Evolutionary conservation across 2,797 vertebrate species (phyloP).

Genomic region (Tragopan temminckii): DNA sequence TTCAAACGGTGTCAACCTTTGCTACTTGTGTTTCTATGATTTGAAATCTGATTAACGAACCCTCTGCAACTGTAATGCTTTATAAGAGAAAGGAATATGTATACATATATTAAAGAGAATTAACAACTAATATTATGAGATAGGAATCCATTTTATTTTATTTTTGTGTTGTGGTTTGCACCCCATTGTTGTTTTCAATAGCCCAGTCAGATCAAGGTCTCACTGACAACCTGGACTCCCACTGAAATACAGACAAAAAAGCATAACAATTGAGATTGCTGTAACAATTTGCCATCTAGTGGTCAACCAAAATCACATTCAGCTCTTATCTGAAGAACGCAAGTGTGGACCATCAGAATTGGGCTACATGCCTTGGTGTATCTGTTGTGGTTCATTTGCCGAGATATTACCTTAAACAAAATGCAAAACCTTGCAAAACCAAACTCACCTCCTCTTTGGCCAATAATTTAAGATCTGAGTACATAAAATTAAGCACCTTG

Average conservation of each 20-base stretch:
- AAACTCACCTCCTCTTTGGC: neutral
- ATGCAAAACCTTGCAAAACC: neutral
- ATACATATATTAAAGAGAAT: neutral
- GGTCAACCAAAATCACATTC: neutral
- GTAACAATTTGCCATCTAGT: constrained; percentile 58
- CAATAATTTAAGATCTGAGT: neutral
- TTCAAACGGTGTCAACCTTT: neutral
- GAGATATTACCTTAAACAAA: neutral
- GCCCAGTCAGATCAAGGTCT: neutral
- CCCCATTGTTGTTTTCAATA: neutral
- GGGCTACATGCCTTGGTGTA: neutral
- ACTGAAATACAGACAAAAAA: rapidly evolving
- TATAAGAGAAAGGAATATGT: neutral
- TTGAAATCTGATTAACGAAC: neutral
- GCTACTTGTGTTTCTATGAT: neutral
- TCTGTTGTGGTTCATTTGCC: rapidly evolving
- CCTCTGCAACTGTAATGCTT: neutral
- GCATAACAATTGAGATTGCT: rapidly evolving
- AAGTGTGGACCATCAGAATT: rapidly evolving
- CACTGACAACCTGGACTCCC: neutral
- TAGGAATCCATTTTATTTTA: neutral
- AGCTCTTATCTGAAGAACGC: rapidly evolving
- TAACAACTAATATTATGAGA: neutral
- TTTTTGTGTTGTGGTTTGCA: neutral
- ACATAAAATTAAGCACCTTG: neutral